Evolutionary conservation across 1,140 invertebrate genomes (phyloP), one percentile per base, ranked within the genome.

Genomic region (Marisa cornuarietis): DNA sequence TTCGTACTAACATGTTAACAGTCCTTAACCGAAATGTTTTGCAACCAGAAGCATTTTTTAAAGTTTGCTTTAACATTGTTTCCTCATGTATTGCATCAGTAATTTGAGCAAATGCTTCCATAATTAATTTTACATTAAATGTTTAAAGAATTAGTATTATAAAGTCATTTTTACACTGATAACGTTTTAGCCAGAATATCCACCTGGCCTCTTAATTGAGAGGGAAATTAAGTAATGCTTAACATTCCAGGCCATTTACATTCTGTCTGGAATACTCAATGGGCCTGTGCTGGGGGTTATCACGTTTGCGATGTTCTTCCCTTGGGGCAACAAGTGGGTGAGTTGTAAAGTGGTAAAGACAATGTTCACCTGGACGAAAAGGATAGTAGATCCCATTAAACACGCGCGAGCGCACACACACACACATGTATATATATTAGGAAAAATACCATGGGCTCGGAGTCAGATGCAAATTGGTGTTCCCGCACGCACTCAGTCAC

Each of bases 211-310:
- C 0, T 0, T 69, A 18, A 22, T 18, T 71, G 18, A 71, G 1
- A 8, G 6, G 18, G 10, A 49, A 2, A 20, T 71, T 10, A 20
- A 8, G 4, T 26, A 63, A 6, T 22, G 16, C 10, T 78, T 78
- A 68, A n/a, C 54, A 51, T 78, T 88, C 71, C 95, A 97, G 91
- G 95, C 95, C 4, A 86, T 88, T 4, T 83, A 90, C 16, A 83
- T 83, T 22, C 81, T 90, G 54, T 86, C 88, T 79, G 89, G 90
- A 1, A 87, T 89, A n/a, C 79, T 91, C 14, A 85, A 84, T 75
- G 90, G 89, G 11, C 89, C 89, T 10, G 73, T 90, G n/a, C 85
- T 91, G 51, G 89, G 88, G 4, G 76, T 91, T 22, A 91, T 91
- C 77, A 85, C 88, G 16, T 79, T 91, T 61, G 91, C 90, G 42